phyloP scores from a whole-genome alignment of 1,140 invertebrate genomes.

The Diorhabda sublineata region DNA sequence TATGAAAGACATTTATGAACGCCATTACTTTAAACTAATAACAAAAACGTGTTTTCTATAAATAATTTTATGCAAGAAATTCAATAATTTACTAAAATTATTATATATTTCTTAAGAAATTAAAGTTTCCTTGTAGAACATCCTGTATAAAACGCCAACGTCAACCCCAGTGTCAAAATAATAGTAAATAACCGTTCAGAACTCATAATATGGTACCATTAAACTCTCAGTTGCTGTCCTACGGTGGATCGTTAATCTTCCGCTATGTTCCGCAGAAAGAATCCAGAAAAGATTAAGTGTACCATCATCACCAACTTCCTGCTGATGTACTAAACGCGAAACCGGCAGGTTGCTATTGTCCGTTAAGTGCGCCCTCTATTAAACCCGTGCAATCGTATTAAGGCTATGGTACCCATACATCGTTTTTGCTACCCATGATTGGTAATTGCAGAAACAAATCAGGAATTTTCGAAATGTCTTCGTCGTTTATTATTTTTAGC shows the following conservation, averaged over 20 bases:
- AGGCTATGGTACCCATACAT: neutral
- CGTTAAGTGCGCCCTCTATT: neutral
- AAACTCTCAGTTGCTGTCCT: neutral
- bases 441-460: neutral
- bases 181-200: neutral
- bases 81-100: neutral
- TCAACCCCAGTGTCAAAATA: neutral
- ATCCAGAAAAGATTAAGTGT: slow-evolving; percentile 2
- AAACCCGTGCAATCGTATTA: neutral
- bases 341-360: neutral
- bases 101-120: neutral
- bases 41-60: too few species aligned
- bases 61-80: neutral
- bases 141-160: neutral
- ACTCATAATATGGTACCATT: neutral
- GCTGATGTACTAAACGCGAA: slow-evolving; percentile 1
- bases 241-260: neutral
- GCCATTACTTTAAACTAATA: too few species aligned
- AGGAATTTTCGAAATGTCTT: too few species aligned
- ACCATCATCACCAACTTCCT: neutral
- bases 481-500: too few species aligned
- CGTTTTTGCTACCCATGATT: neutral
- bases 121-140: neutral
- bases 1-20: too few species aligned
- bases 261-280: neutral